Percentiles rank a stretch among this genome's conserved stretches.
Evolutionary conservation across 2,113 vertebrate genomes (phyloP).

Genomic region (Hippocampus guttulatus): DNA sequence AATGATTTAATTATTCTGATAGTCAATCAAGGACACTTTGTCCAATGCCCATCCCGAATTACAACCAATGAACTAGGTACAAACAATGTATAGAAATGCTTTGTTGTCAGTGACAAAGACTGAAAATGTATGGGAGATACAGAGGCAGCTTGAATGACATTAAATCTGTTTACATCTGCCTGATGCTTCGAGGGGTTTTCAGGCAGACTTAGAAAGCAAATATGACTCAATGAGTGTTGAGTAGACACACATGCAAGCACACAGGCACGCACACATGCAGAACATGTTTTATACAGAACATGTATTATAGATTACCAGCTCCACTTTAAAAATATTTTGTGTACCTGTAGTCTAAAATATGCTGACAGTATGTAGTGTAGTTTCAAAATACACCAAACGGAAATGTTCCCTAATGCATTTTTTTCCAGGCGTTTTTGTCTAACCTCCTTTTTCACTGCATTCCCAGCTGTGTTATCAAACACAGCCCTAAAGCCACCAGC

Average conservation of each 20-base stretch:
- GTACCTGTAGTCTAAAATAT: background rate
- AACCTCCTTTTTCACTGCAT: background rate
- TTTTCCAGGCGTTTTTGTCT: background rate
- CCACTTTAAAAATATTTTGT: background rate
- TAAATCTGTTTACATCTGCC: background rate
- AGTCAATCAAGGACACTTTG: too few species aligned
- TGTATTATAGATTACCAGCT: background rate
- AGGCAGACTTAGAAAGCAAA: background rate
- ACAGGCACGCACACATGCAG: background rate
- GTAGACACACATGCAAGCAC: background rate
- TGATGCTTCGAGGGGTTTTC: background rate
- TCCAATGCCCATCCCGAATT: too few species aligned
- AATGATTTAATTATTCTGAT: too few species aligned
- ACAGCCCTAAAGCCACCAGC: conserved; percentile 40
- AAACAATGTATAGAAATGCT: background rate
- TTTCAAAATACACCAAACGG: background rate
- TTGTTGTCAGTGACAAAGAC: background rate
- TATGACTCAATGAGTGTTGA: background rate
- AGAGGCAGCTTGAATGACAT: background rate
- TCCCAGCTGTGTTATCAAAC: conserved; percentile 15
- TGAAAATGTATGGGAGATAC: background rate
- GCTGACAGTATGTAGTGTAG: background rate
- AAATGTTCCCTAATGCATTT: too few species aligned
- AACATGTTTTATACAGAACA: background rate
- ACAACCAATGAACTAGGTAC: background rate